Base-by-base conservation (phyloP, 2,888 invertebrate species). In the Meghimatium bilineatum region DNA sequence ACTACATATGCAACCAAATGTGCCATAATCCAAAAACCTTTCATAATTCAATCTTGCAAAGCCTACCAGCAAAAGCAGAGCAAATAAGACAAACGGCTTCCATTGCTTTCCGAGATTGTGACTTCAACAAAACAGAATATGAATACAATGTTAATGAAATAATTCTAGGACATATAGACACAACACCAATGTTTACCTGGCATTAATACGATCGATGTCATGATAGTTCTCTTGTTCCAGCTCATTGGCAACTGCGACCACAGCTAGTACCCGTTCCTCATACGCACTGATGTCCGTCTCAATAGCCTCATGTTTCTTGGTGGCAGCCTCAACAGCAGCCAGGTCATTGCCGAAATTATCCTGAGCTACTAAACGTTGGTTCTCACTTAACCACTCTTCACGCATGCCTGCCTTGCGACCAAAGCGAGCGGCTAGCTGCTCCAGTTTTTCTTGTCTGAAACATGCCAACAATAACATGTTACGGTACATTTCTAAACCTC, bases 281-380 rank as follows among this genome's bases (percentile, higher is more conserved):
- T 99, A 99, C 0, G 99, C 99, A 93, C 98, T 97, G 91, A 99
- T 99, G 93, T 99, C 99, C 0, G 99, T 99, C 94, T 99, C 99
- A 90, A 99, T 99, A 72, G 99, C 99, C 94, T 99, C 99, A 94
- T 99, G 99, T 94, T 99, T 99, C 95, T 99, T 99, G 80, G 99
- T 99, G 5, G 99, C 99, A 2, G 99, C 99, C 94, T 99, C 99
- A 2, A 99, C 99, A 0, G 98, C 98, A 8, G 99, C 97, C 90
- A 99, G 95, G 94, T 99, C 99, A 94, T 97, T 97, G 6, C 99
- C 99, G 94, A 99, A 99, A 95, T 99, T 99, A 94, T 99, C 99
- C 94, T 93, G 93, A 83, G 98, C 98, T 10, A 99, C 99, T 81
- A 99, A 95, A 0, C 99, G 96, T 94, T 99, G 99, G 95, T 99